A percentile compares a stretch with the other conserved stretches of the same genome.
Conservation (phyloP, 2,797 vertebrate genomes). For the Thalassophryne amazonica region DNA sequence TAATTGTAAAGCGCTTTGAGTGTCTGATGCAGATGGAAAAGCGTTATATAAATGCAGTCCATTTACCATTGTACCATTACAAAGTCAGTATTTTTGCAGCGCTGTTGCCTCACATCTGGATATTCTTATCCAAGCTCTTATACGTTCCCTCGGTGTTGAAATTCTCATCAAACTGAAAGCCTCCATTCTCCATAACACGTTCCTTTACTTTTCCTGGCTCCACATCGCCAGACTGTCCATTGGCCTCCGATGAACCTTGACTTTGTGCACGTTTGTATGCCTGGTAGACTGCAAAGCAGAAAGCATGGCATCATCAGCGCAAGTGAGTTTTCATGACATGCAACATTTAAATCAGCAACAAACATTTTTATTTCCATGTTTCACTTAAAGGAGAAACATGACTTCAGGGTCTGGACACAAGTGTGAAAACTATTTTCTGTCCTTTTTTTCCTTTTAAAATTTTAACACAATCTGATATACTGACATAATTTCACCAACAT, state of each 20-base stretch:
- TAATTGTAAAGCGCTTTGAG: too few relatives aligned
- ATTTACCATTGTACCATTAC: too few relatives aligned
- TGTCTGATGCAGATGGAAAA: too few relatives aligned
- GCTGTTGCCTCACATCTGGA: slow-evolving; percentile 49
- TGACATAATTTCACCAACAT: too few relatives aligned
- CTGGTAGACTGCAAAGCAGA: slow-evolving; percentile 57
- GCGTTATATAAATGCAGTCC: too few relatives aligned
- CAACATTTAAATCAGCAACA: background rate
- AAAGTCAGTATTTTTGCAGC: too few relatives aligned
- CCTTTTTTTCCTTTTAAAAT: too few relatives aligned
- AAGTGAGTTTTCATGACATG: background rate
- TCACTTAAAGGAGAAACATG: too few relatives aligned
- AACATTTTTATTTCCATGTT: too few relatives aligned
- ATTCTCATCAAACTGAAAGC: slow-evolving; percentile 47
- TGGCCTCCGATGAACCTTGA: background rate
- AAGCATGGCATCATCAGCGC: background rate
- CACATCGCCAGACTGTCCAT: background rate
- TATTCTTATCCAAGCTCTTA: slow-evolving; percentile 22
- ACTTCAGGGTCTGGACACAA: too few relatives aligned
- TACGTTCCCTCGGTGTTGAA: slow-evolving; percentile 17
- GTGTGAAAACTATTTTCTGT: too few relatives aligned
- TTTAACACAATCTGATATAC: too few relatives aligned
- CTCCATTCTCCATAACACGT: slow-evolving; percentile 47
- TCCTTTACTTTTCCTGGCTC: slow-evolving; percentile 31
- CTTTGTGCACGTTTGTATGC: slow-evolving; percentile 2